Conservation (phyloP, 2,113 vertebrate species). For the Maccullochella peelii region DNA sequence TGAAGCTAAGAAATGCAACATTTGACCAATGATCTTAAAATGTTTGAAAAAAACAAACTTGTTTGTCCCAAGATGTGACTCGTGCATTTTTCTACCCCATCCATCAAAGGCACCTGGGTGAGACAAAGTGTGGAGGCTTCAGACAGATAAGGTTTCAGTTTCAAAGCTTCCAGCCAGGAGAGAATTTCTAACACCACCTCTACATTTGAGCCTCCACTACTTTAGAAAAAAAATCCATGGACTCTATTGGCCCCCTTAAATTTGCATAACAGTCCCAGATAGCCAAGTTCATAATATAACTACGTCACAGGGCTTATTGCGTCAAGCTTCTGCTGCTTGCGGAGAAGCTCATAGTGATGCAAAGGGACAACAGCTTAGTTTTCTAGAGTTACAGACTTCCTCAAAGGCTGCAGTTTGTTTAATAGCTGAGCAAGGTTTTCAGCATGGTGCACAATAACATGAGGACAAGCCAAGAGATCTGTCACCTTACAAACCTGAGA, state of each 20-base stretch:
- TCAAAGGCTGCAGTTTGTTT: conserved; percentile 36
- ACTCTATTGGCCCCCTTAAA: conserved; percentile 25
- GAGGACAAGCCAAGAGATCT: conserved; percentile 26
- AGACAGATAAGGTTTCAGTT: conserved; percentile 49
- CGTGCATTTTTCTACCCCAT: conserved; percentile 13
- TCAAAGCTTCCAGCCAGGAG: conserved; percentile 42
- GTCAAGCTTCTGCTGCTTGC: conserved; percentile 26
- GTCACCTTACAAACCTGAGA: conserved; percentile 9
- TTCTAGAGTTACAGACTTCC: neutral
- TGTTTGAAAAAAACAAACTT: conserved; percentile 1
- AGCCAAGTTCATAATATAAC: conserved; percentile 31
- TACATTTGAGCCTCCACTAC: conserved; percentile 29
- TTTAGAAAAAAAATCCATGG: conserved; percentile 17
- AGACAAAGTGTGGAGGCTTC: conserved; percentile 37
- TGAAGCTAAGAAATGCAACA: neutral
- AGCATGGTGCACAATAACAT: conserved; percentile 1
- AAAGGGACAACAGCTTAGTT: neutral
- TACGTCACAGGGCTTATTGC: conserved; percentile 52
- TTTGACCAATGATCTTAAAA: neutral
- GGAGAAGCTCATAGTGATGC: neutral
- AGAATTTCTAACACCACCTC: conserved; percentile 27
- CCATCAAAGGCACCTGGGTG: conserved; percentile 43
- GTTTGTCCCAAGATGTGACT: conserved; percentile 3
- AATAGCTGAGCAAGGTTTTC: conserved; percentile 24
- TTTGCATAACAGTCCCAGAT: conserved; percentile 56